Evolutionary conservation across 2,797 vertebrate genomes (phyloP), one percentile per base, ranked within the genome.

Genomic region (Luscinia luscinia): DNA sequence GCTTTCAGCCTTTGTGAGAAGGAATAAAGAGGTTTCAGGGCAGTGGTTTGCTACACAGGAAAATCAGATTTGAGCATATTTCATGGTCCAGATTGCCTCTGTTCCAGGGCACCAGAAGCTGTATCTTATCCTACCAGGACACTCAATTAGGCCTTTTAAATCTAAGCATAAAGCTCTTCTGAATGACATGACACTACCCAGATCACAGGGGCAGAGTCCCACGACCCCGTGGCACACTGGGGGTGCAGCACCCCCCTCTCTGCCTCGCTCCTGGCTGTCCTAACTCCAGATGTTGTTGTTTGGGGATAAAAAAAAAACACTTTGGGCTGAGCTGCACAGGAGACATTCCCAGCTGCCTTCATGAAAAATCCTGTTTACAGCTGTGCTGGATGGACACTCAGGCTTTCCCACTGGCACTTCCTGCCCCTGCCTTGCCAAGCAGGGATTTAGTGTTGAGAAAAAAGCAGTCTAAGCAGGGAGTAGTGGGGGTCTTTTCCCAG

Each of bases 1-100:
- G 89, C 94, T 93, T 84, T 93, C 91, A 84, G 96, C 80, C 85
- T 95, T 93, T 94, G 91, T 96, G 87, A 73, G 69, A 41, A 27
- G 51, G 61, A 74, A 94, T 84, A 88, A 87, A 96, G 94, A 94
- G 96, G 94, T 86, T 82, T 73, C 55, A 26, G 92, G 94, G 89
- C 90, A 80, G 52, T 51, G 84, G 84, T 80, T 91, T 90, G 88
- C 63, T 55, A 27, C 58, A 88, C 76, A 84, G 61, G 84, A 75
- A 82, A 79, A 83, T 64, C 72, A 32, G 73, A 52, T 86, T 38
- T 48, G 84, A 82, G 79, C 41, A 3, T 38, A 57, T 90, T 84
- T 79, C 57, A 28, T 30, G 78, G 88, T 43, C 45, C 9, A 9
- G n/a, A 34, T 77, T 79, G 82, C 69, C 48, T 66, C 40, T 48